Evolutionary conservation across 1,140 invertebrate genomes (phyloP).

Genomic region (Cardiocondyla obscurior): DNA sequence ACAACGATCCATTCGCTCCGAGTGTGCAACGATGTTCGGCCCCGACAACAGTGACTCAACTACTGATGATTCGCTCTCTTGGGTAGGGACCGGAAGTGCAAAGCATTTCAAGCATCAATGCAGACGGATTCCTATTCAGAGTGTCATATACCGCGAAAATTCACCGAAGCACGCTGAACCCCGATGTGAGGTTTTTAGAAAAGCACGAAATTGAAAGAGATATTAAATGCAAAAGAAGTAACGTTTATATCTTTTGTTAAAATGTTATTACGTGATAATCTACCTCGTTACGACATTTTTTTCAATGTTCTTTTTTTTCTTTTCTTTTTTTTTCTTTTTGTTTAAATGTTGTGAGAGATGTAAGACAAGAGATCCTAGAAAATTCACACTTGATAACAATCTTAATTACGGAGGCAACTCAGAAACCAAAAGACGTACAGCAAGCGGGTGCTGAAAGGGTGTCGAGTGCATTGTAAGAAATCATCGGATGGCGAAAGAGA

Average conservation of each 20-base stretch:
- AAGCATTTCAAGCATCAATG: neutral
- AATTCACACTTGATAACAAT: neutral
- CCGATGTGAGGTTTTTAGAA: neutral
- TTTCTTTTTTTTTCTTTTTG: too few relatives aligned
- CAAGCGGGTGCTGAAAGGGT: neutral
- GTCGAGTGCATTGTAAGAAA: conserved; percentile 7
- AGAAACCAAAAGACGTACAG: neutral
- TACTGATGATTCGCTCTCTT: conserved; percentile 36
- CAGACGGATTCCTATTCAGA: neutral
- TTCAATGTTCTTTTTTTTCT: too few relatives aligned
- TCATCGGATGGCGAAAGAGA: conserved; percentile 5
- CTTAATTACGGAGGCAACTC: neutral
- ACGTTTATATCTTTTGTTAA: neutral
- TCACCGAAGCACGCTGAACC: neutral
- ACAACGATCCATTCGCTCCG: conserved; percentile 39
- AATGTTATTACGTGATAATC: neutral
- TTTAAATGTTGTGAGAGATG: neutral
- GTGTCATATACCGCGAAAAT: neutral
- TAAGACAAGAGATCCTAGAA: neutral
- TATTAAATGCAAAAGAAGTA: too few relatives aligned
- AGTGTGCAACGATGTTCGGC: conserved; percentile 11
- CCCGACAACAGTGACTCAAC: conserved; percentile 27
- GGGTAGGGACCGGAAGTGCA: conserved; percentile 26
- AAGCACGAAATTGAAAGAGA: neutral
- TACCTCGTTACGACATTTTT: neutral